Conservation (phyloP, 2,113 vertebrate species). For the Coreoperca whiteheadi region DNA sequence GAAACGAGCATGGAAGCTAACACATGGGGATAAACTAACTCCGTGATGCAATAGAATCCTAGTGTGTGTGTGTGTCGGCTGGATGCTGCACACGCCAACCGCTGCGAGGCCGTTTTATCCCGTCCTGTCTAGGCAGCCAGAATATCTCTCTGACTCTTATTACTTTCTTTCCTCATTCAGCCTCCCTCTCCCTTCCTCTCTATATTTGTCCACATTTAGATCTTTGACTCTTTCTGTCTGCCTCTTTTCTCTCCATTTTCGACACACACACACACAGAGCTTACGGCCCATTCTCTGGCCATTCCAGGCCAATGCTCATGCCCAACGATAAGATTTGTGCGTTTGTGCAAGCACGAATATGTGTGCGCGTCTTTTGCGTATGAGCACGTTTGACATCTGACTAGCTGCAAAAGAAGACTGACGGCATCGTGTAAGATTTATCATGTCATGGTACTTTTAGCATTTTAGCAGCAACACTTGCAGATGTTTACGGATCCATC, state of each 20-base stretch:
- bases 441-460: neutral
- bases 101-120: constrained; percentile 50
- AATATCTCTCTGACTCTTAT: constrained; percentile 27
- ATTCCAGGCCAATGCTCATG: constrained; percentile 16
- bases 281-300: constrained; percentile 1
- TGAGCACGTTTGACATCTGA: neutral
- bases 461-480: neutral
- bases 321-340: constrained; percentile 1
- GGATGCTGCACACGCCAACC: constrained; percentile 26
- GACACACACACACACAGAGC: neutral
- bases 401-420: neutral
- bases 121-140: constrained; percentile 39
- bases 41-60: constrained; percentile 24
- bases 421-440: neutral
- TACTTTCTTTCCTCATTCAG: constrained; percentile 2
- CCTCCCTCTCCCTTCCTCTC: neutral
- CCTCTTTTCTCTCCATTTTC: constrained; percentile 8
- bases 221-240: constrained; percentile 24
- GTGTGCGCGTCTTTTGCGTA: neutral
- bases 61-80: constrained; percentile 15
- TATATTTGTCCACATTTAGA: constrained; percentile 15
- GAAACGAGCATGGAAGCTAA: constrained; percentile 24
- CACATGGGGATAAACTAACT: constrained; percentile 26
- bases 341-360: neutral
- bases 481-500: neutral